A percentile compares a stretch with the other conserved stretches of the same genome.
These are phyloP conservation scores for Carlito syrichta DNA, from an alignment of 2,113 vertebrate species.

Conservation along the genomic window DNA sequence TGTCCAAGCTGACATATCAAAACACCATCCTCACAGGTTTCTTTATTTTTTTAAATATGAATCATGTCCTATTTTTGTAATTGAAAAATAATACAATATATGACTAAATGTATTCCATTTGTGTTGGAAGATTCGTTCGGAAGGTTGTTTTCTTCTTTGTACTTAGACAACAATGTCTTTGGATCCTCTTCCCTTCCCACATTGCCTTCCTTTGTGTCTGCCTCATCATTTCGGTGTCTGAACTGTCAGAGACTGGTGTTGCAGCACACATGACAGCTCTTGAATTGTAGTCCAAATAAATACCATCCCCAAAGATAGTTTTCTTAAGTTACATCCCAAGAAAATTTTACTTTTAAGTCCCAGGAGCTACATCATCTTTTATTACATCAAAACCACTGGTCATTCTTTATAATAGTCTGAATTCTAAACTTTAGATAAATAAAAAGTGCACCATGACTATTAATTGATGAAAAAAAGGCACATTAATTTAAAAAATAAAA, in stretches of 20 bases:
- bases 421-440: not conserved
- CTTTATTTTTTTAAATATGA: not conserved
- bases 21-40: not conserved
- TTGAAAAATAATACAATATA: not conserved
- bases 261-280: not conserved
- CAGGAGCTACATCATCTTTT: not conserved
- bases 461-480: constrained; percentile 22
- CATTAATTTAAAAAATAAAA: not conserved
- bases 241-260: not conserved
- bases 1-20: not conserved
- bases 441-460: not conserved
- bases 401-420: not conserved
- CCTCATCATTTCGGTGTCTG: not conserved
- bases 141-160: not conserved
- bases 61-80: not conserved
- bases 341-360: not conserved
- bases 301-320: not conserved
- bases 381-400: not conserved
- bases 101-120: not conserved
- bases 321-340: not conserved
- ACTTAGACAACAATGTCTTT: not conserved
- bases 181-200: not conserved
- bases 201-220: not conserved
- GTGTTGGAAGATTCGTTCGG: not conserved
- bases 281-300: not conserved